These are phyloP conservation scores for Rhamphomyia laevipes DNA, from an alignment of 2,888 invertebrate species.

Conservation along the genomic window DNA sequence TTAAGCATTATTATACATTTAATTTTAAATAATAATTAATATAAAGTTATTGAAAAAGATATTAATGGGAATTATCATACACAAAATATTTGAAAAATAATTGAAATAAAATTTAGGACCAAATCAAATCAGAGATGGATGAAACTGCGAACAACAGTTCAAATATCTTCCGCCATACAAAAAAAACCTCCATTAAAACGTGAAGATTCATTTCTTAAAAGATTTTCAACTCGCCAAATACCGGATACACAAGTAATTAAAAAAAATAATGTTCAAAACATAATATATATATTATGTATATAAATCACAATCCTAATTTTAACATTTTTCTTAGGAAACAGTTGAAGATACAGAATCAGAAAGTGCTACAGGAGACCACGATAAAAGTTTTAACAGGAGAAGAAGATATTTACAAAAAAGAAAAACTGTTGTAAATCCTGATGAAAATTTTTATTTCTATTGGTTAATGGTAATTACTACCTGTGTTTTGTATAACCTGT, in stretches of 20 bases:
- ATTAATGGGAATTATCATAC: too few species aligned
- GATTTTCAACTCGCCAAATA: slow-evolving; percentile 86
- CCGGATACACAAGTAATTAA: slow-evolving; percentile 67
- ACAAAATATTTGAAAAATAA: too few species aligned
- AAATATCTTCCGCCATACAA: slow-evolving; percentile 79
- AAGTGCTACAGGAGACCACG: slow-evolving; percentile 48
- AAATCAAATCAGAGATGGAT: slow-evolving; percentile 93
- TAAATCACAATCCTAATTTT: slow-evolving; percentile 3
- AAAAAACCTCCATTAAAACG: slow-evolving; percentile 83
- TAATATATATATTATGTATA: not conserved
- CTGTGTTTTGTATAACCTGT: slow-evolving; percentile 87
- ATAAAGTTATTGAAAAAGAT: too few species aligned
- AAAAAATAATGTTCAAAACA: slow-evolving; percentile 32
- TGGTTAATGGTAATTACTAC: slow-evolving; percentile 84
- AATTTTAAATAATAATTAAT: too few species aligned
- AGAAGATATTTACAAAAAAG: slow-evolving; percentile 60
- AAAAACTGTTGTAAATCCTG: slow-evolving; percentile 81
- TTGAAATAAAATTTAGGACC: slow-evolving; percentile 46
- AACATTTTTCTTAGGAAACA: slow-evolving; percentile 37
- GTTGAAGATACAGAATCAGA: slow-evolving; percentile 61
- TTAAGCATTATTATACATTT: slow-evolving; percentile 3
- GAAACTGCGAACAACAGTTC: slow-evolving; percentile 88
- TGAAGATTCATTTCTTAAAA: slow-evolving; percentile 85
- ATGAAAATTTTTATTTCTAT: slow-evolving; percentile 92
- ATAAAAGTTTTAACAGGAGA: slow-evolving; percentile 46